Conservation (phyloP, 1,140 invertebrate genomes). For the Macrosteles quadrilineatus region DNA sequence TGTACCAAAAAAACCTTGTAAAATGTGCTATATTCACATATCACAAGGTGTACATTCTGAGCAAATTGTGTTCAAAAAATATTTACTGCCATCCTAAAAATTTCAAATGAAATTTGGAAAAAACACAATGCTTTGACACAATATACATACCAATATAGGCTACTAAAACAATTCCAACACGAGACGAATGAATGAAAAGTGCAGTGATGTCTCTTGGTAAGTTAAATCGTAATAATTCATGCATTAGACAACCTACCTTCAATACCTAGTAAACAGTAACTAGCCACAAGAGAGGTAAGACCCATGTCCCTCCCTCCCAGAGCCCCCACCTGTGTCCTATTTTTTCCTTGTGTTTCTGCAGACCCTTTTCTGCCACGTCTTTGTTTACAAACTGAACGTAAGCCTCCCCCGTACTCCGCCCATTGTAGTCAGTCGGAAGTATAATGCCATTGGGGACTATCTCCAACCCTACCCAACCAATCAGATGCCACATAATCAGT, state of each 20-base stretch:
- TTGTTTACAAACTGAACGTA: conserved; percentile 96
- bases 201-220: too few relatives aligned
- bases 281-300: conserved; percentile 23
- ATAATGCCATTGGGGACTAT: conserved; percentile 95
- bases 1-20: too few relatives aligned
- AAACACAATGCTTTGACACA: too few relatives aligned
- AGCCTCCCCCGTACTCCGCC: conserved; percentile 94
- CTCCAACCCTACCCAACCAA: conserved; percentile 84
- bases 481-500: conserved; percentile 41
- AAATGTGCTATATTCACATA: too few relatives aligned
- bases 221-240: too few relatives aligned
- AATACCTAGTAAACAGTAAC: neutral
- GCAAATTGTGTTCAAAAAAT: too few relatives aligned
- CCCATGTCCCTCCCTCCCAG: conserved; percentile 42
- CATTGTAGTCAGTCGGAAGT: conserved; percentile 91
- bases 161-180: too few relatives aligned
- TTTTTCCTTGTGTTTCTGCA: conserved; percentile 97
- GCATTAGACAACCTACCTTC: conserved; percentile 28
- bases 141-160: too few relatives aligned
- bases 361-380: conserved; percentile 92
- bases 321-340: conserved; percentile 96
- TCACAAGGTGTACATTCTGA: too few relatives aligned
- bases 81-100: too few relatives aligned
- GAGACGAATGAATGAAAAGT: too few relatives aligned
- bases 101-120: too few relatives aligned